phyloP scores from a whole-genome alignment of 1,140 invertebrate genomes.

The Scaptomyza hsui region DNA sequence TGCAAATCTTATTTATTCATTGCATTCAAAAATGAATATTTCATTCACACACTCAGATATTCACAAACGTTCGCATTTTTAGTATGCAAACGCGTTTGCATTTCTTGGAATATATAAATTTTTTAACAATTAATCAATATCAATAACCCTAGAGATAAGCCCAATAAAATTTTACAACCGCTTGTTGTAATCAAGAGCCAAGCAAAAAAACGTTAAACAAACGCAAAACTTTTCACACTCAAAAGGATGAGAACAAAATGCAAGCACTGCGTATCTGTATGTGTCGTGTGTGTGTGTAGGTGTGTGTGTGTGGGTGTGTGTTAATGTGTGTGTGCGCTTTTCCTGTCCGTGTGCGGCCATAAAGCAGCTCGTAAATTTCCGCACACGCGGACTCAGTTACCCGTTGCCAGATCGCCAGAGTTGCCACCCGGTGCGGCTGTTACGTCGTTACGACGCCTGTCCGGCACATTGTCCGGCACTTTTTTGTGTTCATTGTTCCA shows the following conservation, averaged over 20 bases:
- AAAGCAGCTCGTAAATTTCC: constrained; percentile 77
- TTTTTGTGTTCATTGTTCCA: constrained; percentile 50
- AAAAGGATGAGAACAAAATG: constrained; percentile 27
- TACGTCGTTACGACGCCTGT: constrained; percentile 7
- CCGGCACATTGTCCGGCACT: neutral
- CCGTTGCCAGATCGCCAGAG: constrained; percentile 36
- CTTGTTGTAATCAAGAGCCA: constrained; percentile 48
- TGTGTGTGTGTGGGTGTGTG: constrained; percentile 14
- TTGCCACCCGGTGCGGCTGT: constrained; percentile 32
- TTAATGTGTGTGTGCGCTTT: constrained; percentile 35
- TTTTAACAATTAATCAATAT: constrained; percentile 50
- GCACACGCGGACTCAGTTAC: constrained; percentile 36
- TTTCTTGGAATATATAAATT: constrained; percentile 13
- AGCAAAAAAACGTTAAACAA: constrained; percentile 14
- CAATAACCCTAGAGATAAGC: constrained; percentile 36
- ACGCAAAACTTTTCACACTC: constrained; percentile 20
- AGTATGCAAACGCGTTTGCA: neutral
- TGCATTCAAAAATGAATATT: neutral
- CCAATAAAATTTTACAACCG: constrained; percentile 47
- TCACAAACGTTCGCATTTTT: constrained; percentile 7
- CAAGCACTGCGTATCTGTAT: constrained; percentile 5
- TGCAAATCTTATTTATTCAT: too few species aligned
- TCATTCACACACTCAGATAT: neutral
- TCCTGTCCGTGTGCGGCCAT: constrained; percentile 57
- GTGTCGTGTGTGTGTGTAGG: constrained; percentile 6